Evolutionary conservation across 2,113 vertebrate species (phyloP).

Genomic region (Eira barbara): DNA sequence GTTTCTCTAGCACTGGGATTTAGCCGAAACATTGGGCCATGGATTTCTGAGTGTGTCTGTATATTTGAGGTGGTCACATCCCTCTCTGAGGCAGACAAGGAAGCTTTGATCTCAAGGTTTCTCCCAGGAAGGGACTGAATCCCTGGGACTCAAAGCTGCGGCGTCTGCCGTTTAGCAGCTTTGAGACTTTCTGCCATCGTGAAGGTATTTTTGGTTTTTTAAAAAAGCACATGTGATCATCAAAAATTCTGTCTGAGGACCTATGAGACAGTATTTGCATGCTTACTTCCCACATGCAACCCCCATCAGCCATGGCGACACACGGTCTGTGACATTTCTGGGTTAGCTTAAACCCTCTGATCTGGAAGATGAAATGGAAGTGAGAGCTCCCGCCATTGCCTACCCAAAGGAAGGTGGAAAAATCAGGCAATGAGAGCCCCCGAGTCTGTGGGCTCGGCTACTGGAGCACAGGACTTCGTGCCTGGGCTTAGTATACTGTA

Average conservation of each 20-base stretch:
- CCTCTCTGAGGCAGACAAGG: not conserved
- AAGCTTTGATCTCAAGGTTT: constrained; percentile 12
- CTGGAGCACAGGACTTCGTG: not conserved
- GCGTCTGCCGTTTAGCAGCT: not conserved
- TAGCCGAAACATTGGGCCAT: not conserved
- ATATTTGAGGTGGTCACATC: constrained; percentile 50
- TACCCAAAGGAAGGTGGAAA: not conserved
- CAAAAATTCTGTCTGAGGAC: not conserved
- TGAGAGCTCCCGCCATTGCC: not conserved
- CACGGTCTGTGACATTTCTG: not conserved
- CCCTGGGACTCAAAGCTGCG: not conserved
- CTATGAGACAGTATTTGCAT: not conserved
- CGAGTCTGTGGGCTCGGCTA: not conserved
- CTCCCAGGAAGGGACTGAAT: not conserved
- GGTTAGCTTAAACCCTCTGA: not conserved
- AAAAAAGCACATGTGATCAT: not conserved
- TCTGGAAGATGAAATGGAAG: not conserved
- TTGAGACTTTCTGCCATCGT: not conserved
- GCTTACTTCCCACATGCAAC: not conserved
- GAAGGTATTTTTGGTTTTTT: not conserved
- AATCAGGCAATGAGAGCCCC: not conserved
- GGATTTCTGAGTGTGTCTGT: constrained; percentile 59
- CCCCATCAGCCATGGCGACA: not conserved
- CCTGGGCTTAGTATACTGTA: not conserved
- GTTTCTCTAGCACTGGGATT: constrained; percentile 45